These are phyloP conservation scores for Micronycteris hirsuta DNA, from an alignment of 2,113 vertebrate species.

Conservation along the genomic window DNA sequence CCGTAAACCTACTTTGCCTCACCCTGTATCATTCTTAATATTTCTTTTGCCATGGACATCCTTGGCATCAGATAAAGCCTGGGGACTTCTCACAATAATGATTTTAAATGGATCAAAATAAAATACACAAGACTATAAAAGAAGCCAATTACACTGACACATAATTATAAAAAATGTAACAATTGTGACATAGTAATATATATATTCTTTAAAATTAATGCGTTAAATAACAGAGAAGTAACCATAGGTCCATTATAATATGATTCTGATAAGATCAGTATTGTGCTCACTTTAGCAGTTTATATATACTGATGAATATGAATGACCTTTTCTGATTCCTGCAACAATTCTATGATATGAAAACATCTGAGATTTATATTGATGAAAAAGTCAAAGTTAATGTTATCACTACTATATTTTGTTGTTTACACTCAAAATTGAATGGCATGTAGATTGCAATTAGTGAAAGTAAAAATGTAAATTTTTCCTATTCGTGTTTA, in stretches of 20 bases:
- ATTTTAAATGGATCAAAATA: conserved; percentile 13
- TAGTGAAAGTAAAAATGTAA: not conserved
- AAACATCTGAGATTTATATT: not conserved
- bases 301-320: not conserved
- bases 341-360: not conserved
- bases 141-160: not conserved
- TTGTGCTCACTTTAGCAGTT: not conserved
- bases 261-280: not conserved
- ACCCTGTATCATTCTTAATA: not conserved
- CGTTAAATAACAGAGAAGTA: not conserved
- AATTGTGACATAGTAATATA: not conserved
- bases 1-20: not conserved
- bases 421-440: not conserved
- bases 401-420: not conserved
- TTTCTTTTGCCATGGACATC: not conserved
- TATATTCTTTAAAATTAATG: not conserved
- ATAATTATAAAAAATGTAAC: not conserved
- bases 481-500: not conserved
- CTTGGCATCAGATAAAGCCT: not conserved
- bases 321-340: not conserved
- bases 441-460: not conserved
- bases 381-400: not conserved
- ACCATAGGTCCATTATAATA: not conserved
- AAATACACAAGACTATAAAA: not conserved
- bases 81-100: not conserved